Base-by-base conservation (phyloP, 1,140 invertebrate genomes). In the Antheraea pernyi region DNA sequence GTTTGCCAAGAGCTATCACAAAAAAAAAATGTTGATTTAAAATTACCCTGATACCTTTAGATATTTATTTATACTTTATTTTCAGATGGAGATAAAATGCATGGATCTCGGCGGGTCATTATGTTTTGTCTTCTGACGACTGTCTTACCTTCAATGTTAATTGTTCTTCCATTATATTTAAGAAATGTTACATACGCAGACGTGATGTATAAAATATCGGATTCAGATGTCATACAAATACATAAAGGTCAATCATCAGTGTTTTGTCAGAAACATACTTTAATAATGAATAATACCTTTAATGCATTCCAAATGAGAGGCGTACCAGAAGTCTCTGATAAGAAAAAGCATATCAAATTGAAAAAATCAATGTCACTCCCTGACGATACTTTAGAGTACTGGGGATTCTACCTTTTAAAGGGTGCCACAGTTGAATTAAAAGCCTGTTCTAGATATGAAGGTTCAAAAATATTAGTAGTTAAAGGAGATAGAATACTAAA, bases 381-480 rank as follows among this genome's bases (percentile, higher is more conserved):
- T 0, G 97, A 97, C 89, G 97, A 98, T 80, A 96, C 96, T 22
- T 92, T 97, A 46, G 97, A 97, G 86, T 98, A 97, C 89, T 98
- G 96, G 96, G 97, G 97, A 22, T 98, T 98, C 93, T 97, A 96
- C 91, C 86, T 98, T 16, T 93, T 96, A 22, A 94, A 95, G 85
- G 96, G 96, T 18, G 96, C 96, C 13, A 95, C 93, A 16, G 96
- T 97, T 2, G 93, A 94, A 63, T 89, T 97, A 9, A 96, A 96
- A 75, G 95, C 96, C 48, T 98, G 97, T 88, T 97, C 96, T 59
- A 94, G 96, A 88, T 96, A 94, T 88, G 93, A 95, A 78, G 96
- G 96, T 68, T 95, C 96, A 10, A 95, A 96, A 67, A 95, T 97
- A 78, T 91, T 97, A 70, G 95, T 97, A 3, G 96, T 97, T 0